These are phyloP conservation scores for Ailuropoda melanoleuca DNA, from an alignment of 2,113 vertebrate species.

Conservation along the genomic window DNA sequence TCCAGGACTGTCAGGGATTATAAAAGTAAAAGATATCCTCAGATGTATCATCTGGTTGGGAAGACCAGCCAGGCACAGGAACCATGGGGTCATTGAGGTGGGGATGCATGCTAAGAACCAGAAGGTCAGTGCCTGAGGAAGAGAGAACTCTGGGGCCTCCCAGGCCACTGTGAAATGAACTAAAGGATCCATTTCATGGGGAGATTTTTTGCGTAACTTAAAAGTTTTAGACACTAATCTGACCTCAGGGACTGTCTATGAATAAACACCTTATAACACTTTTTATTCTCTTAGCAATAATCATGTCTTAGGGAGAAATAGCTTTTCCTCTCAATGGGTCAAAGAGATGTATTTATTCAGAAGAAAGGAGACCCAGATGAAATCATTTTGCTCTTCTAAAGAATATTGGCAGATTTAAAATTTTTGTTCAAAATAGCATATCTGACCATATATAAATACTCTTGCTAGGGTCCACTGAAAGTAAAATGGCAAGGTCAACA, in stretches of 20 bases:
- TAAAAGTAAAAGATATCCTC: neutral
- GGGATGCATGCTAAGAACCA: neutral
- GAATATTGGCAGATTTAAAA: constrained; percentile 65
- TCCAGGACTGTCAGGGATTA: neutral
- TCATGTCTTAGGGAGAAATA: neutral
- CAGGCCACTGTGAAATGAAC: no score
- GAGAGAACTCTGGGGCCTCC: neutral
- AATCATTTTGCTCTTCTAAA: constrained; percentile 45
- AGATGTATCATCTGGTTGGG: neutral
- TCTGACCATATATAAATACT: constrained; percentile 67
- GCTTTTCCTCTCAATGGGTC: constrained; percentile 26
- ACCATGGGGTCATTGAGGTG: neutral
- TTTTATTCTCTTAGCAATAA: neutral
- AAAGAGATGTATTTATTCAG: constrained; percentile 18
- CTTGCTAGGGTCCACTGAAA: neutral
- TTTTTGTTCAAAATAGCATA: constrained; percentile 66
- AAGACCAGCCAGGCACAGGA: neutral
- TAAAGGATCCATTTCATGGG: neutral
- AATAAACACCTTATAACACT: neutral
- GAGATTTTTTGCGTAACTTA: neutral
- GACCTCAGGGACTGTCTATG: neutral
- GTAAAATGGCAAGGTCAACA: neutral
- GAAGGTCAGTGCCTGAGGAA: neutral
- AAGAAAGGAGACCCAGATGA: constrained; percentile 39
- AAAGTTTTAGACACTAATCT: neutral